phyloP scores from a whole-genome alignment of 35 echinoderm and acorn worm species.

The Ophioderma brevispina region DNA sequence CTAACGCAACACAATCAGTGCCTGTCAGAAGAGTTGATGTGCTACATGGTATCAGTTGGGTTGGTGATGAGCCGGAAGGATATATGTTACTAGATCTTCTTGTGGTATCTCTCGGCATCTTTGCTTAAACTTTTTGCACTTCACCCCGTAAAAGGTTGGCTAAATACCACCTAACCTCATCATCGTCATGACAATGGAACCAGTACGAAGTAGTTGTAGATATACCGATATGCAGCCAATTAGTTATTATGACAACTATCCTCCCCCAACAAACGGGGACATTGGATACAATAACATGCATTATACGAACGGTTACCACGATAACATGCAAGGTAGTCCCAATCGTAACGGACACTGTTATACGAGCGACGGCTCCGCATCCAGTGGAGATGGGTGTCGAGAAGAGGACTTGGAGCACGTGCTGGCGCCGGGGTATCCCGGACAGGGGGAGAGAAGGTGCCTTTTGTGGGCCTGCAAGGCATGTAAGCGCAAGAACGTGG shows the following conservation, averaged over 20 bases:
- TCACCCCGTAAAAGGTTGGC: no score
- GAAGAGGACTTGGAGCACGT: conserved; percentile 98
- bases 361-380: conserved; percentile 55
- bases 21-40: background rate
- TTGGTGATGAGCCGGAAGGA: background rate
- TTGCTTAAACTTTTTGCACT: background rate
- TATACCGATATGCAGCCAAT: conserved; percentile 91
- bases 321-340: conserved; percentile 38
- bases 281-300: conserved; percentile 74
- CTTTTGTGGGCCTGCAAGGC: conserved; percentile 99
- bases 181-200: conserved; percentile 60
- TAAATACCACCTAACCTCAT: background rate
- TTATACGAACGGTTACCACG: conserved; percentile 55
- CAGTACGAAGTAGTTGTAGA: conserved; percentile 90
- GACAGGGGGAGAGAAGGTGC: conserved; percentile 86
- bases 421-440: conserved; percentile 90
- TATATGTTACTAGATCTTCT: background rate
- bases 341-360: conserved; percentile 67
- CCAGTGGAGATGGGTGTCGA: conserved; percentile 62
- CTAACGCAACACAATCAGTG: background rate
- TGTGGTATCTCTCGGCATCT: background rate
- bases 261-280: conserved; percentile 57
- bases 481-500: conserved; percentile 93
- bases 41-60: background rate
- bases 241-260: conserved; percentile 82